A percentile compares a stretch with the other conserved stretches of the same genome.
These are phyloP conservation scores for Zygogramma bicolorata DNA, from an alignment of 2,888 invertebrate species.

Conservation along the genomic window DNA sequence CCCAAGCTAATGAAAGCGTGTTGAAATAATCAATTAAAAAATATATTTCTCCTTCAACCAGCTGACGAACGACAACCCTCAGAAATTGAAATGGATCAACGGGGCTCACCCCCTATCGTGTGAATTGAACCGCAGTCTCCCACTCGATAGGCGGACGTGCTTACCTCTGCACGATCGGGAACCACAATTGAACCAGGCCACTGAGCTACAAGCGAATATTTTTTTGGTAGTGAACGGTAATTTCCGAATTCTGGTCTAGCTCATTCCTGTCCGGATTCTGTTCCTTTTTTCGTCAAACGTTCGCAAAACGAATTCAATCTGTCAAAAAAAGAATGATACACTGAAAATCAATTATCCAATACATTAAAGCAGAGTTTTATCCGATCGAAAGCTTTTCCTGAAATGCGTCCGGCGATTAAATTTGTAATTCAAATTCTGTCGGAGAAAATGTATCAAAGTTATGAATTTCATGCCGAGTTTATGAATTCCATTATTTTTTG, in stretches of 20 bases:
- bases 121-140: no score
- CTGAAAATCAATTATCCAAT: not conserved
- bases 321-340: not conserved
- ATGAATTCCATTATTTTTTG: not conserved
- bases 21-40: no score
- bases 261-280: not conserved
- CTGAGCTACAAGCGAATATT: not conserved
- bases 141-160: no score
- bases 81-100: no score
- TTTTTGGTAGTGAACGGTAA: not conserved
- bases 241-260: not conserved
- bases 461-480: conserved; percentile 7
- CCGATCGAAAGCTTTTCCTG: not conserved
- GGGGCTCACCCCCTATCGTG: no score
- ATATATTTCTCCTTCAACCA: no score
- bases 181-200: not conserved
- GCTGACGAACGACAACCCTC: no score
- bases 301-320: not conserved
- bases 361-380: not conserved
- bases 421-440: conserved; percentile 18
- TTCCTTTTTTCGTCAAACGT: not conserved
- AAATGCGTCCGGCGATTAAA: conserved; percentile 14
- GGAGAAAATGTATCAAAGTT: conserved; percentile 9
- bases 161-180: no score
- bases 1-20: no score